Base-by-base conservation (phyloP, 2,113 vertebrate species). In the Acrocephalus kingi region DNA sequence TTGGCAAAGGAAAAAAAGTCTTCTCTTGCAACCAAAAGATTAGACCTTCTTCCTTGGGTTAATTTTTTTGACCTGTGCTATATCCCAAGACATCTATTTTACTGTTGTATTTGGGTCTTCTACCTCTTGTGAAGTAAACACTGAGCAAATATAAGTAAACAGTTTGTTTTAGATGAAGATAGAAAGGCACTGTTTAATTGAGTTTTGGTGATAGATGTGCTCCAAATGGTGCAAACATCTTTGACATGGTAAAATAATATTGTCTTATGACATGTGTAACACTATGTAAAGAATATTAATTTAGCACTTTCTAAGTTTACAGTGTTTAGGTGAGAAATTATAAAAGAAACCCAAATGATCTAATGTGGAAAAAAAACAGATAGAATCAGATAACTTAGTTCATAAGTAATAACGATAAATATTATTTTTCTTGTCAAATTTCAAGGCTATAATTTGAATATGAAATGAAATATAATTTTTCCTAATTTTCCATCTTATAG, bases 141-240 rank as follows among this genome's bases (percentile, higher is more conserved):
- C 94, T 98, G 97, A 97, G 95, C 74, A 98, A 98, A 98, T 97
- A 97, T 96, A 98, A 98, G 97, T 98, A 98, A 98, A 98, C 98
- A 98, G 97, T 98, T 98, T 98, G 98, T 98, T 98, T 98, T 98
- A 98, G 96, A 89, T 97, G 98, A 97, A 97, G 98, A 97, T 97
- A 97, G 97, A 98, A 97, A 98, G 94, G 93, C 97, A 96, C 73
- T 92, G 91, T 98, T 97, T 99, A 98, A 99, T 98, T 98, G 97
- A 97, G 92, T 97, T 98, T 98, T 98, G 98, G 90, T 98, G 98
- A 99, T 98, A 97, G 98, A 99, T 98, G 94, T 93, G 87, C 95
- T 98, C 97, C 98, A 98, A 98, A 98, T 97, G 97, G 94, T 98
- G 97, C 93, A 97, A 98, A 97, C 92, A 97, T 96, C 96, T 97